phyloP scores from a whole-genome alignment of 2,797 vertebrate genomes.

The Hemibagrus guttatus region DNA sequence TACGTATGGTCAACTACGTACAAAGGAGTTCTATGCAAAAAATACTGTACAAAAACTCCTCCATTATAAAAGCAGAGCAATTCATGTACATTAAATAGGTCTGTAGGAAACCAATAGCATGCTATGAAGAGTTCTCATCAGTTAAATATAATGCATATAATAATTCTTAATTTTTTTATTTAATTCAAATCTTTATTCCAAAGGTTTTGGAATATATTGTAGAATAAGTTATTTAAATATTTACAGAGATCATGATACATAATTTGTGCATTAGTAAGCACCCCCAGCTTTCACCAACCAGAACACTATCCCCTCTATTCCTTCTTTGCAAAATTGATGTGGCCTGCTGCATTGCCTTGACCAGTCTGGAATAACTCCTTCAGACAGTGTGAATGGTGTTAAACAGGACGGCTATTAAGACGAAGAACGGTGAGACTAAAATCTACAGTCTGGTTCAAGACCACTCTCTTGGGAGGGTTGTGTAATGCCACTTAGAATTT shows the following conservation, averaged over 20 bases:
- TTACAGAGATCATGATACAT: neutral
- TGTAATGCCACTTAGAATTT: slow-evolving; percentile 74
- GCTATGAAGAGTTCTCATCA: neutral
- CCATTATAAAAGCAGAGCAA: neutral
- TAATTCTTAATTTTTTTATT: neutral
- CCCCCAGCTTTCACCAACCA: slow-evolving; percentile 14
- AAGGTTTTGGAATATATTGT: neutral
- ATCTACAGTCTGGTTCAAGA: slow-evolving; percentile 62
- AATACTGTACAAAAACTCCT: neutral
- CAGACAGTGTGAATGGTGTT: slow-evolving; percentile 40
- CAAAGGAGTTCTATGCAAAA: neutral
- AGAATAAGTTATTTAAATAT: neutral
- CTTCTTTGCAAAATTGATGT: slow-evolving; percentile 41
- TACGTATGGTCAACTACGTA: neutral
- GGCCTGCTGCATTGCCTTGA: slow-evolving; percentile 43
- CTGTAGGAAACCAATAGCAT: neutral
- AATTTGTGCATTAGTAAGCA: slow-evolving; percentile 2
- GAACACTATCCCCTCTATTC: slow-evolving; percentile 42
- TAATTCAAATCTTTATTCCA: neutral
- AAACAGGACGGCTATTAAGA: slow-evolving; percentile 64
- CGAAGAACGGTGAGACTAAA: slow-evolving; percentile 66
- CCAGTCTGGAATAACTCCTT: slow-evolving; percentile 44
- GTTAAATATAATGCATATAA: neutral
- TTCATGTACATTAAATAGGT: neutral
- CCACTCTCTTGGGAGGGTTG: slow-evolving; percentile 64